Evolutionary conservation across 2,888 invertebrate genomes (phyloP).

Genomic region (Caradrina clavipalpis): DNA sequence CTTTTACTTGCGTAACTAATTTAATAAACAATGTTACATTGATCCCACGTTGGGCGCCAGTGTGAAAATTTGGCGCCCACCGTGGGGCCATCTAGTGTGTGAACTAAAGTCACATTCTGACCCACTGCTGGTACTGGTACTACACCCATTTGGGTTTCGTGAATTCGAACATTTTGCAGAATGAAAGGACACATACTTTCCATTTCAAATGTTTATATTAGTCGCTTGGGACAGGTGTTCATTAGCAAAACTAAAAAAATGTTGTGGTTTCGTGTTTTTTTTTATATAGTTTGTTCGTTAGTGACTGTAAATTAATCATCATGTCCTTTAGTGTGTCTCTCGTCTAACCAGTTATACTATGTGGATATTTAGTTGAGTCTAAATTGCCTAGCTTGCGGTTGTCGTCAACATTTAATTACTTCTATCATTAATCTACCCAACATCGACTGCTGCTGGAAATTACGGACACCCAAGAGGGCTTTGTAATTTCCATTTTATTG

Average conservation of each 20-base stretch:
- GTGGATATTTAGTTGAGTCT: slow-evolving; percentile 13
- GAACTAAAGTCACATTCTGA: no score
- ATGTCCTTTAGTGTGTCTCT: neutral
- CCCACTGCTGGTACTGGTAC: no score
- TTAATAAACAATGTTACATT: neutral
- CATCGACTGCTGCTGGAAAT: slow-evolving; percentile 33
- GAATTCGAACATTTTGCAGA: neutral
- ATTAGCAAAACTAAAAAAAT: neutral
- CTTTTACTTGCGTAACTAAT: neutral
- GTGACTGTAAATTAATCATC: neutral
- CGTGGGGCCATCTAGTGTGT: neutral
- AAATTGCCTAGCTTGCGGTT: slow-evolving; percentile 43
- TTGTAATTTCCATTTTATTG: slow-evolving; percentile 47
- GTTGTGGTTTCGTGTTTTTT: neutral
- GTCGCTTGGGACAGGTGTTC: no score
- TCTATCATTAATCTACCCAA: slow-evolving; percentile 52
- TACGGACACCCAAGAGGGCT: slow-evolving; percentile 18
- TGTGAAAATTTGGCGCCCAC: neutral
- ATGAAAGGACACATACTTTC: neutral
- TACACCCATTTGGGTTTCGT: no score
- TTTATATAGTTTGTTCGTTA: neutral
- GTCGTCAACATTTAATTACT: slow-evolving; percentile 52
- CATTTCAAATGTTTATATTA: neutral
- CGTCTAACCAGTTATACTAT: neutral
- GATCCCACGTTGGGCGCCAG: neutral